Conservation (phyloP, 2,797 vertebrate genomes). For the Epinephelus coioides region DNA sequence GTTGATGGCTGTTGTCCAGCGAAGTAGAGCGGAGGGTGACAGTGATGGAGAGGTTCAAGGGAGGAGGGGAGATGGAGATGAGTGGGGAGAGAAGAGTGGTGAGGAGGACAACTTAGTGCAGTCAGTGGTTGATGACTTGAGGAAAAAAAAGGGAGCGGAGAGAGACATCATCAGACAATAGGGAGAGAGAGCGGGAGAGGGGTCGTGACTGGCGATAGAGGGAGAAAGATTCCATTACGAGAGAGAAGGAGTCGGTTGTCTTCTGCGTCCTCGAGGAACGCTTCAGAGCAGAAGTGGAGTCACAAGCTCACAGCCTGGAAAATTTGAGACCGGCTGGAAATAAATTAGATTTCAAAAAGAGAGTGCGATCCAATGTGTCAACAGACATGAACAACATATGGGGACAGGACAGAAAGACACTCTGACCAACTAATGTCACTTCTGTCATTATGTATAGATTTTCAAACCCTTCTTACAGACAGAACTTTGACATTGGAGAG, state of each 20-base stretch:
- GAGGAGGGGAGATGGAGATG: slow-evolving; percentile 65
- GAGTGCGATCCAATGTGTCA: slow-evolving; percentile 37
- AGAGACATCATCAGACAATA: slow-evolving; percentile 68
- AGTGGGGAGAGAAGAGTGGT: slow-evolving; percentile 61
- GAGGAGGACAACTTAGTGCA: slow-evolving; percentile 72
- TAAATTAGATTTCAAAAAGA: slow-evolving; percentile 61
- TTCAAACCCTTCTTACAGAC: background rate
- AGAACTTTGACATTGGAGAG: background rate
- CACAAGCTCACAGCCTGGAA: slow-evolving; percentile 63
- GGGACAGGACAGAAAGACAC: slow-evolving; percentile 21
- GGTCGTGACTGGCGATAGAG: slow-evolving; percentile 63
- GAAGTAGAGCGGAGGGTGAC: slow-evolving; percentile 74
- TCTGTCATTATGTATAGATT: slow-evolving; percentile 19
- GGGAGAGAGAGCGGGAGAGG: slow-evolving; percentile 26
- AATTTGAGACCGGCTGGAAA: slow-evolving; percentile 57
- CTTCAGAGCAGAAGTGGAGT: slow-evolving; percentile 62
- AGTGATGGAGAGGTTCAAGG: slow-evolving; percentile 82
- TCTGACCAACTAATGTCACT: slow-evolving; percentile 31
- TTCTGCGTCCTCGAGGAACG: slow-evolving; percentile 65
- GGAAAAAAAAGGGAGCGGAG: slow-evolving; percentile 52
- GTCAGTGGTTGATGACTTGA: slow-evolving; percentile 75
- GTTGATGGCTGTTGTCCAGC: slow-evolving; percentile 71
- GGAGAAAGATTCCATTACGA: slow-evolving; percentile 70
- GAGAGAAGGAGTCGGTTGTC: slow-evolving; percentile 64
- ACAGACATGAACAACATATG: slow-evolving; percentile 22